Evolutionary conservation across 2,113 vertebrate species (phyloP).

Genomic region (Dasypus novemcinctus): DNA sequence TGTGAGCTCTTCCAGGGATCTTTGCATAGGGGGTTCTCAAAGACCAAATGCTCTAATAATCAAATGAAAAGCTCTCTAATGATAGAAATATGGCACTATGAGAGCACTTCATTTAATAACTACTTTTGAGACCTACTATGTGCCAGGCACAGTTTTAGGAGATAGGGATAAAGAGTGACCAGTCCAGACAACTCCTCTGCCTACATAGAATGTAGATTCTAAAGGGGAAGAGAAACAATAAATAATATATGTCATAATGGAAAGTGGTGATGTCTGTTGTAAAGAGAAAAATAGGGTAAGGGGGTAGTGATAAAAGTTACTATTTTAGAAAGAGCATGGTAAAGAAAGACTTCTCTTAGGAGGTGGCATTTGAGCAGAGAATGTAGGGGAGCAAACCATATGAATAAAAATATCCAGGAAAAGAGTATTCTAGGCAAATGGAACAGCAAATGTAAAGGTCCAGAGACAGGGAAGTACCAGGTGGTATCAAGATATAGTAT

Average conservation of each 20-base stretch:
- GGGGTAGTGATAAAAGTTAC: background rate
- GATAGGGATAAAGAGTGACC: background rate
- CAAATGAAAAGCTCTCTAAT: background rate
- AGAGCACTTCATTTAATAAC: conserved; percentile 5
- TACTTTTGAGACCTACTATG: background rate
- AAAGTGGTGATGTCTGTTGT: background rate
- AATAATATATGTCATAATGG: background rate
- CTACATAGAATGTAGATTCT: background rate
- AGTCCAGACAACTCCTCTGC: background rate
- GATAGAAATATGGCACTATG: background rate
- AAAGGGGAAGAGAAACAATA: background rate
- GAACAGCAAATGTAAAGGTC: background rate
- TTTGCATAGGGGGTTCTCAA: background rate
- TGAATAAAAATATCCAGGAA: background rate
- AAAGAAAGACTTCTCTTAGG: background rate
- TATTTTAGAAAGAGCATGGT: background rate
- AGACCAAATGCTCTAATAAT: background rate
- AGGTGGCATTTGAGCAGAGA: background rate
- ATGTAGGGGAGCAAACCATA: background rate
- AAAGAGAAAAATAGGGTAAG: conserved; percentile 23
- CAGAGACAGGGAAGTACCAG: background rate
- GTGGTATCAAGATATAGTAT: background rate
- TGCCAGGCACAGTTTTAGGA: too few species aligned
- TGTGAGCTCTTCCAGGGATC: background rate
- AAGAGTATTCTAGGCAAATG: background rate